Evolutionary conservation across 1,140 invertebrate species (phyloP), one percentile per base, ranked within the genome.

Genomic region (Philopotamus ludificatus): DNA sequence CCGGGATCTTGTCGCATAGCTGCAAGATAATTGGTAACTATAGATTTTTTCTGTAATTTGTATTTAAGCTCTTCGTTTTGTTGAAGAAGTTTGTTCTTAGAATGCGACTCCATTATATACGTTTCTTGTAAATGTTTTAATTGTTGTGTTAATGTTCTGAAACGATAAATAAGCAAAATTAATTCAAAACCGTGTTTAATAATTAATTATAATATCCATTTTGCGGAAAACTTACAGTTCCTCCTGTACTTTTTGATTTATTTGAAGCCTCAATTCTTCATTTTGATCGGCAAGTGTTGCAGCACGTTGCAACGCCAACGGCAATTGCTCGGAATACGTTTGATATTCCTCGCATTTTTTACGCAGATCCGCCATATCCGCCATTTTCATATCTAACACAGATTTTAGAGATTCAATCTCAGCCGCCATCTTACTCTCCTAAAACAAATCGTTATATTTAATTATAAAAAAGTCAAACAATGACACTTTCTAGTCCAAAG

Each of bases 31-130:
- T 55, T 83, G 12, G 83, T 78, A 7, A 89, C 84, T 72, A 89
- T 86, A 26, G 85, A 87, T 72, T 89, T 91, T 70, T 91, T 88
- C 71, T 89, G 84, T 51, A 95, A 81, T 74, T 89, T 89, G 85
- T 91, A 95, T 71, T 89, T 84, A 1, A 95, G 79, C 76, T 94
- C 90, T 78, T 96, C 94, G 73, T 94, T 94, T 71, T 91, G 85
- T 71, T 89, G 87, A 0, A 85, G 85, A 2, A 94, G 74, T 9
- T 90, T 80, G 55, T 90, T 87, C 62, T 90, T 91, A 50, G 91
- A 89, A 68, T 89, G 89, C 0, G 81, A 79, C 73, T 94, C 87
- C 21, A 89, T 82, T 26, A 87, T 86, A 39, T 86, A 84, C 0
- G 82, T 84, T 53, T 90, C 88, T n/a, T 86, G 77, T 8, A 93